Base-by-base conservation (phyloP, 2,888 invertebrate species). In the Omphaloscelis lunosa region DNA sequence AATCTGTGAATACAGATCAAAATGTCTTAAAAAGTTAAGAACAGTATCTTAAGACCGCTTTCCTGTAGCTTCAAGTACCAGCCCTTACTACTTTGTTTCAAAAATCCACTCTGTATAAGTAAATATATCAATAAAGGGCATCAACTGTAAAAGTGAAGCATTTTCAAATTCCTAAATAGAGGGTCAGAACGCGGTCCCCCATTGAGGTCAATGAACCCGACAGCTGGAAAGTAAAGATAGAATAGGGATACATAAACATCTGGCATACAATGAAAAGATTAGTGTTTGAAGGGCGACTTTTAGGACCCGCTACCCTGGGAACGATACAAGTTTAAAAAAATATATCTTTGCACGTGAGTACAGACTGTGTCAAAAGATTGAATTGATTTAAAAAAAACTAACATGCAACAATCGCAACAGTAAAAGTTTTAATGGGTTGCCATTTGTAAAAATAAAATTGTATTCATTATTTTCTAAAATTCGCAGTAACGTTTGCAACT, bases 141-240 rank as follows among this genome's bases (percentile, higher is more conserved):
- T 12, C 12, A 71, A 53, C 34, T 39, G 29, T 65, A 34, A 41
- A 34, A 45, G 27, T 62, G 23, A 41, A 48, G 23, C 17, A 27
- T 79, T 67, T 67, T 63, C 23, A 56, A 77, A 75, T 74, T 78
- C 59, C 8, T n/a, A 72, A 72, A 76, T 72, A 78, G 59, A 80
- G 75, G 82, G 82, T 80, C 69, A 63, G 70, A 80, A 81, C 78
- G 74, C 72, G 70, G 85, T 89, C 86, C 77, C 85, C 84, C 83
- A 88, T 82, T 81, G 82, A 89, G 93, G 94, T 93, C 94, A 84
- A 88, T 91, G 94, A 95, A 91, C 95, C 89, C 91, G 93, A 92
- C 95, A 95, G 95, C 94, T 95, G 95, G 80, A 79, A 75, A 71
- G 70, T 69, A 76, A 70, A 74, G 75, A 81, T 76, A 83, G 81